These are phyloP conservation scores for Hucho hucho DNA, from an alignment of 2,113 vertebrate species.

Conservation along the genomic window DNA sequence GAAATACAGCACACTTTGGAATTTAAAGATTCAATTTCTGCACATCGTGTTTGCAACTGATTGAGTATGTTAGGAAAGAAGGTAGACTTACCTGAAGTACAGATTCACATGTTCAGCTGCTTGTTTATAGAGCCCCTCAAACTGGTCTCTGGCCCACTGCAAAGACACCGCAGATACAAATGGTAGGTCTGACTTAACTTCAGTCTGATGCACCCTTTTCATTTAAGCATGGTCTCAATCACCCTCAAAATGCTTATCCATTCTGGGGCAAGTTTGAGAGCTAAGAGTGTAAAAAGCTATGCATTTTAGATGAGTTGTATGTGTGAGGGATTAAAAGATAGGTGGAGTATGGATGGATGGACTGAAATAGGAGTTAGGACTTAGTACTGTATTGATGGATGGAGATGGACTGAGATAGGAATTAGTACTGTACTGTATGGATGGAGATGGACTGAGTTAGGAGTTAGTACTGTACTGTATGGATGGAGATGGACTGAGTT, in stretches of 20 bases:
- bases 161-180: slow-evolving; percentile 11
- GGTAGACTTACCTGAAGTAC: slow-evolving; percentile 64
- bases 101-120: slow-evolving; percentile 71
- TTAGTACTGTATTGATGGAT: no score
- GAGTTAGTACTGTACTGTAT: neutral
- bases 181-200: neutral
- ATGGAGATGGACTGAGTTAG: neutral
- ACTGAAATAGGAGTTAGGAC: no score
- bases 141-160: slow-evolving; percentile 80
- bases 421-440: neutral
- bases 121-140: slow-evolving; percentile 77
- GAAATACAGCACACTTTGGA: neutral
- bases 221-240: neutral
- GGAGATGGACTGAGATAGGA: no score
- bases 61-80: neutral
- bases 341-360: neutral
- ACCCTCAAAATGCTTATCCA: neutral
- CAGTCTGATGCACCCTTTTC: neutral
- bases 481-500: neutral
- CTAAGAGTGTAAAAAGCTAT: neutral
- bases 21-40: neutral
- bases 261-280: neutral
- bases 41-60: neutral
- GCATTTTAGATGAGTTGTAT: neutral
- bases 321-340: neutral